Conservation (phyloP, 1,140 invertebrate genomes). For the Caerostris darwini region DNA sequence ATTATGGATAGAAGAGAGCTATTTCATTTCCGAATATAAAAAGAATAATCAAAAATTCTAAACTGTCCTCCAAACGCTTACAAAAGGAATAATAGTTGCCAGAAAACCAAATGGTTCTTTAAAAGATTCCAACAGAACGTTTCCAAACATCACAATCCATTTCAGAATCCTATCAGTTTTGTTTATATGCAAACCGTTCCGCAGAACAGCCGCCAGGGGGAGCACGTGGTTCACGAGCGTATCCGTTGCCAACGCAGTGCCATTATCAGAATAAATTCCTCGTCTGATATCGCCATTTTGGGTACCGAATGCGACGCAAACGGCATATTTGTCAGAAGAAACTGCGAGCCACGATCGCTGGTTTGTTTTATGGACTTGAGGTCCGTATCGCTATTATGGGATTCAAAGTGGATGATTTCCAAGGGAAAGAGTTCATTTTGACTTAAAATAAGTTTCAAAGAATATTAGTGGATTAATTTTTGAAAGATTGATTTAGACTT, state of each 20-base stretch:
- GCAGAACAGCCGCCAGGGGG: constrained; percentile 4
- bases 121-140: background rate
- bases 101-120: background rate
- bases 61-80: background rate
- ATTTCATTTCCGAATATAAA: background rate
- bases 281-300: constrained; percentile 65
- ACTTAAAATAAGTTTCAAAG: too few relatives aligned
- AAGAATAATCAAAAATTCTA: background rate
- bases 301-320: constrained; percentile 62
- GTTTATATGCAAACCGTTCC: background rate
- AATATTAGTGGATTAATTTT: too few relatives aligned
- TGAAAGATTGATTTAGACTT: too few relatives aligned
- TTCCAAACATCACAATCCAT: constrained; percentile 26
- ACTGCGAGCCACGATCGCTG: background rate
- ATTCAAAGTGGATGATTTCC: background rate
- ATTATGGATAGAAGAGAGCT: background rate
- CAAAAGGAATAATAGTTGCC: background rate
- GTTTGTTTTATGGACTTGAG: constrained; percentile 45
- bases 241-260: constrained; percentile 54
- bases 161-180: background rate
- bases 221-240: constrained; percentile 4
- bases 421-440: too few relatives aligned
- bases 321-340: constrained; percentile 65
- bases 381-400: background rate
- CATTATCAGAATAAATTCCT: constrained; percentile 72